phyloP scores from a whole-genome alignment of 2,888 invertebrate species.

The Andrena flavipes region DNA sequence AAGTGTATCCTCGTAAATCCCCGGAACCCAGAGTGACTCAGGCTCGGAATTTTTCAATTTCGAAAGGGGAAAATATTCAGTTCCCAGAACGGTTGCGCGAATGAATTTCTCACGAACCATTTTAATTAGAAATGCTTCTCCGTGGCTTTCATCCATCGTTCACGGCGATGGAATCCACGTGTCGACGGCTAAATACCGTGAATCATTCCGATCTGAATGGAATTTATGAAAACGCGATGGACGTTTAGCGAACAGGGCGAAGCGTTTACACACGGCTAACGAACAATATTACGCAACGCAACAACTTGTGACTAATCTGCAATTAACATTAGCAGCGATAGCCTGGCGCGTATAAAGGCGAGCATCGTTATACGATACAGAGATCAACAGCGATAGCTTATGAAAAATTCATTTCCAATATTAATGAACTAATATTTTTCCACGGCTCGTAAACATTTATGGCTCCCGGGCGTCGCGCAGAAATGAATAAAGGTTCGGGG shows the following conservation, averaged over 20 bases:
- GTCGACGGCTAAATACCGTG: neutral
- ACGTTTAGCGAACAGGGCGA: neutral
- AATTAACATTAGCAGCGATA: conserved; percentile 16
- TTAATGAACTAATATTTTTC: too few relatives aligned
- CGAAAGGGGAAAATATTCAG: conserved; percentile 17
- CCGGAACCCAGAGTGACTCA: conserved; percentile 19
- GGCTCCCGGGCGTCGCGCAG: too few relatives aligned
- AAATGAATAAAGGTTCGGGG: too few relatives aligned
- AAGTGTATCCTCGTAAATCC: conserved; percentile 34
- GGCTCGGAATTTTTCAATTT: conserved; percentile 7
- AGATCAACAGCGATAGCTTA: neutral
- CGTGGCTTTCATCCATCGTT: neutral
- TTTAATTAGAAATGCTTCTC: conserved; percentile 1
- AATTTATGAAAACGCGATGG: neutral
- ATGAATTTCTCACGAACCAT: neutral
- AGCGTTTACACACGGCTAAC: neutral
- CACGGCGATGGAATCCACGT: neutral
- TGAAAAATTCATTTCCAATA: conserved; percentile 1
- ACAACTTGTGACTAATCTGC: conserved; percentile 1
- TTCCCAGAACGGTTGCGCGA: conserved; percentile 21
- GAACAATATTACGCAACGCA: conserved; percentile 11
- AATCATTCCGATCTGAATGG: neutral
- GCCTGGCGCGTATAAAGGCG: neutral
- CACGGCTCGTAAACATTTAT: neutral
- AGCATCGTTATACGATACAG: neutral